Evolutionary conservation across 1,140 invertebrate genomes (phyloP), one percentile per base, ranked within the genome.

Genomic region (Neocloeon triangulifer): DNA sequence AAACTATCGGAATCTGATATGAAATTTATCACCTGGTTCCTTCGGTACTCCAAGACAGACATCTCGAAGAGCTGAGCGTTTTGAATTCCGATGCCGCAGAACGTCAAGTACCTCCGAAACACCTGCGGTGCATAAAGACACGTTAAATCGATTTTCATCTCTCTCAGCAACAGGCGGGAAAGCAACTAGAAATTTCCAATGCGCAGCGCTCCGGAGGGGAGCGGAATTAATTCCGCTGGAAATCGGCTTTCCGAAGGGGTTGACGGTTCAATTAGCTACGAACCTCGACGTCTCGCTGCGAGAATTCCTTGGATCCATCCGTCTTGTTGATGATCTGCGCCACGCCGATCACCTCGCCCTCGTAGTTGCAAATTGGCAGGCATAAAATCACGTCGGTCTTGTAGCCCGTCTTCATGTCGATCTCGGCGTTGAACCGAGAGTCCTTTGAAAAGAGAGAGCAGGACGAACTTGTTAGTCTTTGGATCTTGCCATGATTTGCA

Each of bases 281-380:
- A 45, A 69, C 66, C 60, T 92, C 80, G 28, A 92, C 79, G 50
- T 96, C 89, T 37, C 73, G 69, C 5, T 74, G 60, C 1, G 77
- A 84, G 51, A 95, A 96, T 44, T 82, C 73, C 45, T 76, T 67
- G 39, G 69, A 70, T 50, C 68, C 77, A 49, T 82, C 73, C 27
- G 77, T 84, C 59, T 95, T 95, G 52, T 95, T 96, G 40, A 96
- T 89, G 39, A 94, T 89, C 61, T 96, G 86, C 19, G 88, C 88
- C 1, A 95, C 88, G 3, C 88, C 91, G 37, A 96, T 88, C 1
- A 95, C 88, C 42, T 89, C 81, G 0, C 86, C 88, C 41, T 89
- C 80, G 47, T 82, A 84, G 56, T 92, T 92, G 51, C 84, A 88
- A 38, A 96, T 91, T 5, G 91, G 88, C 72, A 92, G 80, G 44